Base-by-base conservation (phyloP, 2,113 vertebrate species). In the Meriones unguiculatus region DNA sequence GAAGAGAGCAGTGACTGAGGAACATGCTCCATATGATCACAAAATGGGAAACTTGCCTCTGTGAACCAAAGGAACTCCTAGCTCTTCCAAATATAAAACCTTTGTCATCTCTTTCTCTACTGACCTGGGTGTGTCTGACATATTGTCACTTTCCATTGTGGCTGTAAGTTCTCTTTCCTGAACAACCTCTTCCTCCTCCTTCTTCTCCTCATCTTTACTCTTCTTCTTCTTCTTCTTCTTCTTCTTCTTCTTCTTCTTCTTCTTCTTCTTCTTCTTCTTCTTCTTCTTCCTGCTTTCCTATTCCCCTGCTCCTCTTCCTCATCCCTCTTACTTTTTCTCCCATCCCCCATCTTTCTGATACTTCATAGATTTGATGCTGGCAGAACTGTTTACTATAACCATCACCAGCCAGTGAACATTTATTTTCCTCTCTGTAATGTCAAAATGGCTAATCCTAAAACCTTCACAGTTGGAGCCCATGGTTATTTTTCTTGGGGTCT, bases 401-500 rank as follows among this genome's bases (percentile, higher is more conserved):
- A 81, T 59, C 13, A 90, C 11, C 6, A 72, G 64, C 3, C 80
- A 85, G 90, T 24, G 46, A 72, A 96, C 92, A 96, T 59, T 5
- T 3, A 67, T 50, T 46, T 78, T 93, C 85, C 46, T 38, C 77
- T 93, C 87, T 80, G 50, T n/a, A 14, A 65, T 87, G 28, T 30
- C 84, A 89, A 94, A 94, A 67, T 77, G 62, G 78, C 8, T 67
- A 82, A 70, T 94, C 72, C 86, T 32, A 89, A 54, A 11, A 84
- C 12, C 8, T 94, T 92, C 78, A 7, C 64, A 78, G 17, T 28
- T 67, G 85, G 81, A 92, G n/a, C 12, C 78, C 20, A 87, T 73
- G 67, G 52, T 32, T 93, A 24, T 89, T 96, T 93, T 93, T 17
- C 75, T 69, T 70, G 64, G 10, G 20, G 0, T 54, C 85, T 93